Base-by-base conservation (phyloP, 2,113 vertebrate species). In the Leptocoma aspasia region DNA sequence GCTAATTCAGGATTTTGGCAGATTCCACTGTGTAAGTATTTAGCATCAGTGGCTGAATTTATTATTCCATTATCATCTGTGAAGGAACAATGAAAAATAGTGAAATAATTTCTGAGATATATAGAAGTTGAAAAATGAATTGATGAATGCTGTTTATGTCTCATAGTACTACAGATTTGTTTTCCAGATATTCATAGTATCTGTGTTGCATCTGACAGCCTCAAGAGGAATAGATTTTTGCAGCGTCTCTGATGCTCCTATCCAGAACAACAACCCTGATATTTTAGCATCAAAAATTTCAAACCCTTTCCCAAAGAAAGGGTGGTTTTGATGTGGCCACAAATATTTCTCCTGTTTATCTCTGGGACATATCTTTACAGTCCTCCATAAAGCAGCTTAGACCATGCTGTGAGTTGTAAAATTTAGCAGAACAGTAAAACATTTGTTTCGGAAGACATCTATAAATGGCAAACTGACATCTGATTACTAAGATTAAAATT, bases 61-160 rank as follows among this genome's bases (percentile, higher is more conserved):
- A 91, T 92, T 82, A 92, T 86, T 89, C 64, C 19, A 50, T 92
- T 95, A 92, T 86, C 44, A 84, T 64, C 69, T 92, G 30, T 68
- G 75, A 92, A 82, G 44, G 14, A 73, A 64, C 65, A 94, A 90
- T 92, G 82, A 95, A 83, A 68, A 26, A 91, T 82, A 82, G 31
- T 65, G 60, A 28, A 26, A 63, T 92, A 72, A 78, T 70, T 94
- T 93, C 41, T 57, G 64, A 90, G 61, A 52, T 60, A 60, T 63
- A 84, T 50, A 70, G 56, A 94, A 79, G 9, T 4, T 92, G 71
- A 81, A 95, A 90, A 91, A 73, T 59, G 8, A 45, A 59, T 66
- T 86, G 47, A 75, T 45, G 27, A 86, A 56, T 88, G 56, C 42
- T 75, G 35, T 41, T 95, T 88, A 45, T 5, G 3, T 81, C 41